Evolutionary conservation across 2,888 invertebrate species (phyloP), one percentile per base, ranked within the genome.

Genomic region (Holacanthella duospinosa): DNA sequence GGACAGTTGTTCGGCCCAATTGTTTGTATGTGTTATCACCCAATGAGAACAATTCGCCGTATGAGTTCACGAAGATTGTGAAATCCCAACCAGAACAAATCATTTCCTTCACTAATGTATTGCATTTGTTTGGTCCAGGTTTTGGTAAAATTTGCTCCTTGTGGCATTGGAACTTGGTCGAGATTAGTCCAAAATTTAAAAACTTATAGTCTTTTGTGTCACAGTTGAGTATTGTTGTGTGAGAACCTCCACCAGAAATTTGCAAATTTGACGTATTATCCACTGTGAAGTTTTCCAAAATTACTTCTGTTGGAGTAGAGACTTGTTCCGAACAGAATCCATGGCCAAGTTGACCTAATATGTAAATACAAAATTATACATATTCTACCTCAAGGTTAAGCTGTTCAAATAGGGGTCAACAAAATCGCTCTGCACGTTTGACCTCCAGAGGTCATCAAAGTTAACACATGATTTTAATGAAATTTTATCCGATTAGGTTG

Each of bases 261-360:
- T 62, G 62, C 2, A 64, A 26, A 6, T 2, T 44, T 25, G 24
- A 1, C 1, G 63, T 57, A 24, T 44, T 48, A n/a, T 59, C 44
- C n/a, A n/a, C n/a, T n/a, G n/a, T n/a, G n/a, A n/a, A n/a, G n/a
- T n/a, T n/a, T 43, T 62, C 55, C n/a, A 12, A 21, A 16, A 54
- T 44, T 26, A 68, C 64, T 55, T 64, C 59, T n/a, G 66, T 68
- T 25, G 72, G 72, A 26, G 53, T 28, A 1, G 66, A 65, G 0
- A 68, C 68, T 60, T 72, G 72, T 26, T 72, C 72, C 0, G 69
- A 71, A 3, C 27, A n/a, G 43, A 54, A 69, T 2, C 66, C 68
- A 24, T 69, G 65, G 16, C 69, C 69, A 27, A 68, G 64, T 61
- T 72, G 72, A 43, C 65, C 48, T 48, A 21, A 48, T 4, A 48